Evolutionary conservation across 2,113 vertebrate species (phyloP).

Genomic region (Sphaerodactylus townsendi): DNA sequence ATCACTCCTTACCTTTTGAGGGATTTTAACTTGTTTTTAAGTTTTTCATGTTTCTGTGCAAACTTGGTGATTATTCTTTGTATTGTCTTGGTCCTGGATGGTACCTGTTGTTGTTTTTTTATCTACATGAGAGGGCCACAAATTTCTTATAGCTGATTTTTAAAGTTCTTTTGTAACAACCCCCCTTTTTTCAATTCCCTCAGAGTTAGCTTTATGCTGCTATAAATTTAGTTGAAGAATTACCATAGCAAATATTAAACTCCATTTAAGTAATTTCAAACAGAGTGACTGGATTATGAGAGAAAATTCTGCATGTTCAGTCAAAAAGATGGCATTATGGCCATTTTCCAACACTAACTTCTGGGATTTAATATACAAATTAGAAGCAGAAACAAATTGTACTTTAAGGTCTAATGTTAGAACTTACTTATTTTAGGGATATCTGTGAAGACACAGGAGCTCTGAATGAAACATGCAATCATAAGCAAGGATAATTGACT

Average conservation of each 20-base stretch:
- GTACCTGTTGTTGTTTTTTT: no score
- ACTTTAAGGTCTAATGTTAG: background rate
- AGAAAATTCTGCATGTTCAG: background rate
- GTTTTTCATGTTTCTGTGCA: no score
- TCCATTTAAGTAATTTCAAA: background rate
- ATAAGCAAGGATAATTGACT: background rate
- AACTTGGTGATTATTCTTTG: no score
- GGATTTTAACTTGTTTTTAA: no score
- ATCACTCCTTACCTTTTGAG: no score
- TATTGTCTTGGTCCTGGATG: no score
- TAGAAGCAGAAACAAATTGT: background rate
- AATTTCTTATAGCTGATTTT: background rate
- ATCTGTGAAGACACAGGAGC: background rate
- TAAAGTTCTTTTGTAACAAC: background rate
- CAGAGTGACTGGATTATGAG: background rate
- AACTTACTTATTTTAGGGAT: background rate
- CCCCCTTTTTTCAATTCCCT: no score
- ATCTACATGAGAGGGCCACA: no score
- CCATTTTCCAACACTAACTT: background rate
- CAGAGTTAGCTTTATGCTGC: no score
- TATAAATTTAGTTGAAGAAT: background rate
- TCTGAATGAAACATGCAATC: background rate
- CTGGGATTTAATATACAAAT: background rate
- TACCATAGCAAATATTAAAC: background rate
- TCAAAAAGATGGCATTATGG: background rate